Percentiles rank a stretch among this genome's conserved stretches.
Evolutionary conservation across 2,113 vertebrate species (phyloP).

Genomic region (Sapajus apella): DNA sequence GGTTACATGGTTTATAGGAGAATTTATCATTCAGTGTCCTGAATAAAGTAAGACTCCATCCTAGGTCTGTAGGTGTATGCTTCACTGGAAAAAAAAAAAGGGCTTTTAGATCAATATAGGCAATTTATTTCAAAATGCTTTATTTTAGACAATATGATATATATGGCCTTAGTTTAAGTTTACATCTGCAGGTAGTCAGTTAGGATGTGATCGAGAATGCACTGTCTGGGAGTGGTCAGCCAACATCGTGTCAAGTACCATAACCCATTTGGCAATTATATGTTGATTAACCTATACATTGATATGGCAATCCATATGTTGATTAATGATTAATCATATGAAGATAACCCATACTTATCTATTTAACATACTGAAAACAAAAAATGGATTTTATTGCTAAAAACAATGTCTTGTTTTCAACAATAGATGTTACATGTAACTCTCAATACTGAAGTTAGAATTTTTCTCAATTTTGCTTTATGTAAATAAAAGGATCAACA

Average conservation of each 20-base stretch:
- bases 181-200: not conserved
- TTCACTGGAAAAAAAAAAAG: not conserved
- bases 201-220: not conserved
- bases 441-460: not conserved
- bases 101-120: not conserved
- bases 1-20: not conserved
- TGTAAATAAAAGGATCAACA: not conserved
- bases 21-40: not conserved
- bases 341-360: not conserved
- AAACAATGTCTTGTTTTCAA: not conserved
- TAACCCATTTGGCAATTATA: not conserved
- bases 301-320: not conserved
- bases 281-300: not conserved
- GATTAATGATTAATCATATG: not conserved
- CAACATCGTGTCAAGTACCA: not conserved
- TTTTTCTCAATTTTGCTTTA: not conserved
- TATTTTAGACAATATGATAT: not conserved
- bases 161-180: not conserved
- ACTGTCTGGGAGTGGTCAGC: not conserved
- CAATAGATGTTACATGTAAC: not conserved
- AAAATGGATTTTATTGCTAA: not conserved
- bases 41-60: not conserved
- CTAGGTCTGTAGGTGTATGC: not conserved
- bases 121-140: not conserved
- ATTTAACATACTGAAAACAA: not conserved